Evolutionary conservation across 2,797 vertebrate genomes (phyloP).

Genomic region (Coranthus polyacanthus): DNA sequence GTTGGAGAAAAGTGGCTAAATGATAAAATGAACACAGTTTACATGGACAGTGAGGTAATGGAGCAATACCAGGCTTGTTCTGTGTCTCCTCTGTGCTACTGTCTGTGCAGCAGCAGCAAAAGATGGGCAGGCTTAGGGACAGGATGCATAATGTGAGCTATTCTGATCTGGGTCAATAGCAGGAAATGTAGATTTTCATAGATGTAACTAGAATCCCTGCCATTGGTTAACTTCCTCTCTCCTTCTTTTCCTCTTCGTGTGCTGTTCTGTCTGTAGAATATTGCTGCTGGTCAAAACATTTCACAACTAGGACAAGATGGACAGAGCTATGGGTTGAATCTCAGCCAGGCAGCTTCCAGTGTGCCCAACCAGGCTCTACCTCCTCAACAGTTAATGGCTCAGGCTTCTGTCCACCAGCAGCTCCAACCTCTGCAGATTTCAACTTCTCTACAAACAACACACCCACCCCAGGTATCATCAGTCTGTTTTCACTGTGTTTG

Average conservation of each 20-base stretch:
- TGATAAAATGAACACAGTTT: no score
- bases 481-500: neutral
- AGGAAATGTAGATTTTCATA: conserved; percentile 64
- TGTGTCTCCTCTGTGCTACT: no score
- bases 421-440: conserved; percentile 88
- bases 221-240: conserved; percentile 32
- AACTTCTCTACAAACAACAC: conserved; percentile 71
- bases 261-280: conserved; percentile 55
- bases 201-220: conserved; percentile 43
- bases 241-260: conserved; percentile 15
- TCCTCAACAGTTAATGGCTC: no score
- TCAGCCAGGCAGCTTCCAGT: conserved; percentile 70
- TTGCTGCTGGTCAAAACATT: conserved; percentile 75
- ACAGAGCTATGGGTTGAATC: conserved; percentile 76
- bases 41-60: conserved; percentile 10
- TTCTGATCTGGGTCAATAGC: conserved; percentile 61
- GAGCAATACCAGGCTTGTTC: conserved; percentile 14
- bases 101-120: conserved; percentile 43
- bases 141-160: conserved; percentile 59
- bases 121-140: conserved; percentile 39
- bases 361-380: conserved; percentile 75
- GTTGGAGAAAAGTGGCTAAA: no score
- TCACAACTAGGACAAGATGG: conserved; percentile 83
- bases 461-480: conserved; percentile 73
- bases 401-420: conserved; percentile 81